Base-by-base conservation (phyloP, 2,113 vertebrate genomes). In the Empidonax alnorum region DNA sequence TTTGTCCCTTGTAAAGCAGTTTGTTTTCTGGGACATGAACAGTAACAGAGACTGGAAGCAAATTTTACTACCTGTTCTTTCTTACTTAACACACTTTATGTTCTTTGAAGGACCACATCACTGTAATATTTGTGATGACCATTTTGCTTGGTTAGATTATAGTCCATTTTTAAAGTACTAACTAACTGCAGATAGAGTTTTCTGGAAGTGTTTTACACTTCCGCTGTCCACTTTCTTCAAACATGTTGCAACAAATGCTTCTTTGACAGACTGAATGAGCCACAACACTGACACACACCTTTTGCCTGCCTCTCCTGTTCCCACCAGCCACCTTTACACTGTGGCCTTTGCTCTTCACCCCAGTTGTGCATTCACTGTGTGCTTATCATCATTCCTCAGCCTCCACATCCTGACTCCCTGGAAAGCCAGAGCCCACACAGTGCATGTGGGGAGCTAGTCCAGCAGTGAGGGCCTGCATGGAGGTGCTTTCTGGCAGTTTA, bases 181-280 rank as follows among this genome's bases (percentile, higher is more conserved):
- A 58, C 30, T 66, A 86, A 67, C 91, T 94, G 87, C 94, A 97
- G 94, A 93, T 82, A 95, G 95, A 96, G 93, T 79, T 89, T 92
- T 89, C 52, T 82, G 58, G 58, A 93, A 73, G 65, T 28, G 59
- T 65, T 93, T 49, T 49, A 76, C 31, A 7, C 62, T 87, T 77
- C 74, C 84, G n/a, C 56, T 35, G n/a, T 37, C 35, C 71, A 84
- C 80, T 74, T 91, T 58, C 69, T 87, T 80, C 23, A 21, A 68
- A 81, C 23, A 47, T 3, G 5, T 46, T 69, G 24, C 62, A 73
- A 80, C 42, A 88, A 80, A 35, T 9, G 21, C 28, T 41, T 58
- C 39, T 71, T 92, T 37, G 61, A 67, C 55, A 66, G 35, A 56
- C 59, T 47, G 65, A 92, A 88, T 33, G 79, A 81, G 65, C 84